Evolutionary conservation across 2,888 invertebrate genomes (phyloP), one percentile per base, ranked within the genome.

Genomic region (Heliothis peltigera): DNA sequence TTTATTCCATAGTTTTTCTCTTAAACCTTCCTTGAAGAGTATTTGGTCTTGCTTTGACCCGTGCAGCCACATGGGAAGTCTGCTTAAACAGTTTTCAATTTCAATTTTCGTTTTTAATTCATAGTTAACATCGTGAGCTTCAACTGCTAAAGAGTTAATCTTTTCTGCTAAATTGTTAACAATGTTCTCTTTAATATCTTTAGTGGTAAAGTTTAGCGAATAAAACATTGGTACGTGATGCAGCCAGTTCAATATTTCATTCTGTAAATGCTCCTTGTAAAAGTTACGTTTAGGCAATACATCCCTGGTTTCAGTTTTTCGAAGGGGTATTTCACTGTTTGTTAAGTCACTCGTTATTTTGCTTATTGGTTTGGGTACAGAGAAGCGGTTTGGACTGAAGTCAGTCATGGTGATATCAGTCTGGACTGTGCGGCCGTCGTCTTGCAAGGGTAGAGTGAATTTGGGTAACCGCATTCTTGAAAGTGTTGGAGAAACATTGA

Each of bases 21-120:
- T 82, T 10, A 91, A 60, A 35, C 52, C 54, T 1, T 76, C 64
- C 71, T 82, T 85, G 25, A 82, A 81, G 2, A 35, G 10, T 5
- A 54, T 52, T 61, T 83, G 82, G 19, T 86, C 80, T 22, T 65
- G 57, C 32, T 75, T 77, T 1, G 69, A 55, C 3, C 80, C 82
- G 4, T 86, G 84, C 60, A 81, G 77, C 86, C 85, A 87, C 66
- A 85, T 81, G 0, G 87, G 86, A 12, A 89, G 49, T 7, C 70
- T 66, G 22, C 82, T 79, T 15, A 92, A 49, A 56, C 85, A 87
- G 0, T 77, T 55, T 7, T 88, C 81, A 39, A 90, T 86, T 70
- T 83, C 81, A 25, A 49, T 28, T 58, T 73, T 83, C 0, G 88
- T 46, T 48, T 80, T 83, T 1, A 48, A 43, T 57, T 86, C 79